Evolutionary conservation across 2,888 invertebrate genomes (phyloP).

Genomic region (Altica lythri): DNA sequence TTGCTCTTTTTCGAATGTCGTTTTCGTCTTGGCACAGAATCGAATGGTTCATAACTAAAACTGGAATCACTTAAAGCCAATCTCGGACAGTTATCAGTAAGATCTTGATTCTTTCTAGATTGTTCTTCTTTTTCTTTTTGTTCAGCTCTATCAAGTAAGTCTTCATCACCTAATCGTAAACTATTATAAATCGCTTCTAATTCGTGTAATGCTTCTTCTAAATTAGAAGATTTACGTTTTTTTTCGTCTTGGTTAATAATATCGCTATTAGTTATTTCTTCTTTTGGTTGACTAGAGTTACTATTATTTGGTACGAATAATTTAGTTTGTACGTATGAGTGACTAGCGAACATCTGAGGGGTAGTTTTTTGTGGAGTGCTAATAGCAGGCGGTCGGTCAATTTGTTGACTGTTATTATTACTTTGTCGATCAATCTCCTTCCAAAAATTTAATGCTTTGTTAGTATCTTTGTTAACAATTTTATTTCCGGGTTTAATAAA

Average conservation of each 20-base stretch:
- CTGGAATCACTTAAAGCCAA: constrained; percentile 55
- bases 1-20: constrained; percentile 55
- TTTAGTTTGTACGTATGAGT: constrained; percentile 52
- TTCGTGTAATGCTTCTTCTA: constrained; percentile 87
- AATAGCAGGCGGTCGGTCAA: too few species aligned
- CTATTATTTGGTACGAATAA: constrained; percentile 51
- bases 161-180: constrained; percentile 81
- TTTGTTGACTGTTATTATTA: constrained; percentile 19
- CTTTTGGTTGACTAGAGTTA: neutral
- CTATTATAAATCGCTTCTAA: constrained; percentile 91
- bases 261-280: too few species aligned
- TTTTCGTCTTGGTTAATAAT: too few species aligned
- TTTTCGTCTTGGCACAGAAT: constrained; percentile 48
- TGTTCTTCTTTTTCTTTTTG: constrained; percentile 64
- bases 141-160: constrained; percentile 79
- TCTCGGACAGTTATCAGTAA: constrained; percentile 43
- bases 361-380: constrained; percentile 38
- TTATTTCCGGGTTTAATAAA: constrained; percentile 62
- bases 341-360: constrained; percentile 54
- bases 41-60: constrained; percentile 54
- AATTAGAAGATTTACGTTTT: constrained; percentile 72
- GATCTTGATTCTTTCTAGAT: constrained; percentile 46
- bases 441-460: constrained; percentile 68
- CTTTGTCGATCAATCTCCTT: constrained; percentile 61
- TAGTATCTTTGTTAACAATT: constrained; percentile 43